Conservation (phyloP, 2,888 invertebrate species). For the Oxystoma pomonae region DNA sequence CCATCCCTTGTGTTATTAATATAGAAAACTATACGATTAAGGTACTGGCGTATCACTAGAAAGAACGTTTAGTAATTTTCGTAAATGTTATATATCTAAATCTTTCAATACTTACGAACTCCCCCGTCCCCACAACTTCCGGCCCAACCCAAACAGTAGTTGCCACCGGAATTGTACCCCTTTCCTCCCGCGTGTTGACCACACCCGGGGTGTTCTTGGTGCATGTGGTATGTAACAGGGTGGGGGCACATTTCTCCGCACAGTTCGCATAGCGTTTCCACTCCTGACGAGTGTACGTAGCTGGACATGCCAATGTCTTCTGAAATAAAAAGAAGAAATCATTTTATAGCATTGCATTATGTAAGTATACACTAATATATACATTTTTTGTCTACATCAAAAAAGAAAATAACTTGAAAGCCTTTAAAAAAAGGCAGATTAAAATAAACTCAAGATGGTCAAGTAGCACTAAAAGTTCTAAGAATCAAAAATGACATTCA, state of each 20-base stretch:
- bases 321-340: slow-evolving; percentile 19
- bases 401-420: no score
- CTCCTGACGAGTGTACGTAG: slow-evolving; percentile 35
- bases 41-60: no score
- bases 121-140: slow-evolving; percentile 87
- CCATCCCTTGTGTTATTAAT: no score
- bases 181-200: slow-evolving; percentile 79
- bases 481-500: no score
- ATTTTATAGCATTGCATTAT: not conserved
- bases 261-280: slow-evolving; percentile 68
- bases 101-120: slow-evolving; percentile 60
- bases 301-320: slow-evolving; percentile 42
- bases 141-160: slow-evolving; percentile 83
- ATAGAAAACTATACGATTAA: no score
- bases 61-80: no score
- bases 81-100: no score
- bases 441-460: no score
- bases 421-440: no score
- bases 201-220: slow-evolving; percentile 86
- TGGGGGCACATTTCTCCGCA: slow-evolving; percentile 74
- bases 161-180: slow-evolving; percentile 90
- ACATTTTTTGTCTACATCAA: no score
- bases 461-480: no score
- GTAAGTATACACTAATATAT: no score
- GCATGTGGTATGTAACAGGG: slow-evolving; percentile 91